Base-by-base conservation (phyloP, 2,113 vertebrate species). In the Meleagris gallopavo region DNA sequence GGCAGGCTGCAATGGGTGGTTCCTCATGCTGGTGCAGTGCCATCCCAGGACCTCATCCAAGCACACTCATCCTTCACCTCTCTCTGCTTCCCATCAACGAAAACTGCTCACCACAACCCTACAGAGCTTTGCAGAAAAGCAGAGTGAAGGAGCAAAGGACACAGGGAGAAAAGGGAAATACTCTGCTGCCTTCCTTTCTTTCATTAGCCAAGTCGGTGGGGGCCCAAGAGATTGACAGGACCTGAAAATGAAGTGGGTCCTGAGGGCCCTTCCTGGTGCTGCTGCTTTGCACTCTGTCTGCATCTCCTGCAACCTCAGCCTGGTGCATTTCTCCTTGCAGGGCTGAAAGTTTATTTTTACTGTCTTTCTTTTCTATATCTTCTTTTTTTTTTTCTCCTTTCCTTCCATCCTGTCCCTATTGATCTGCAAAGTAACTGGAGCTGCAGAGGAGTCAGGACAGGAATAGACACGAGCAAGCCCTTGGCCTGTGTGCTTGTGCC, bases 371-470 rank as follows among this genome's bases (percentile, higher is more conserved):
- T 80, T 88, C 34, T 2, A 5, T 89, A 70, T 95, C 75, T 94
- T 83, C 32, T 11, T 10, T 45, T 71, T 60, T 21, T n/a, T 38
- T 73, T 69, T 46, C 76, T 25, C 24, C 29, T 70, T 69, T 46
- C 74, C 92, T 91, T 87, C 90, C 83, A 18, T 97, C 96, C 96
- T 97, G 94, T 96, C 77, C 72, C 78, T 97, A 96, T 96, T 71
- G 97, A 97, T 97, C 70, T 11, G 71, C 64, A 11, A 83, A n/a
- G 96, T 97, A 98, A 98, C 93, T 64, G 89, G 97, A 98, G 98
- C 94, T 43, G 94, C 85, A 79, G n/a, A 27, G 95, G 86, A 93
- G 93, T 91, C 54, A 67, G 75, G 93, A 93, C 50, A 40, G 94
- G 97, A 97, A 96, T 94, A 98, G 97, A 96, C 88, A 61, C 9